Evolutionary conservation across 2,113 vertebrate genomes (phyloP).

Genomic region (Sinocyclocheilus maitianheensis): DNA sequence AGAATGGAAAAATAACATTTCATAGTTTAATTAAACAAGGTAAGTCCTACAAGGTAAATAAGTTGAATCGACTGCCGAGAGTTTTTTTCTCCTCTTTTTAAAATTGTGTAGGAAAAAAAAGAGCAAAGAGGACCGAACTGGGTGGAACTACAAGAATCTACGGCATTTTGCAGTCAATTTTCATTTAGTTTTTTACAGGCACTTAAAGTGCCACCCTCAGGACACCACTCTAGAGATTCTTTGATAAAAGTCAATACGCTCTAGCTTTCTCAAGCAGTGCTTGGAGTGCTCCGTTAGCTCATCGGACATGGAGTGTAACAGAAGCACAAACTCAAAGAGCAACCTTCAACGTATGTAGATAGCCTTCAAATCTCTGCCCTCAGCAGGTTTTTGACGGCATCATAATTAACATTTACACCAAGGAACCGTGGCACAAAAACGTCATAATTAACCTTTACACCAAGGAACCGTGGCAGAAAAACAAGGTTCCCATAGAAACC

Average conservation of each 20-base stretch:
- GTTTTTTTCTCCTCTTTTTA: no score
- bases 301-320: conserved; percentile 27
- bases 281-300: conserved; percentile 39
- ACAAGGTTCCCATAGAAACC: conserved; percentile 67
- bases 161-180: background rate
- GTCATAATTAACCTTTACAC: conserved; percentile 77
- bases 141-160: background rate
- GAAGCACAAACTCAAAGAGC: background rate
- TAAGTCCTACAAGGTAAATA: conserved; percentile 26
- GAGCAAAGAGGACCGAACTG: background rate
- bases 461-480: conserved; percentile 61
- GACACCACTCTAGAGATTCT: conserved; percentile 21
- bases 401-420: conserved; percentile 77
- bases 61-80: background rate
- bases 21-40: conserved; percentile 21
- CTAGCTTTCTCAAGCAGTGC: conserved; percentile 31
- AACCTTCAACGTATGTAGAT: conserved; percentile 38
- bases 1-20: conserved; percentile 13
- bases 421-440: conserved; percentile 61
- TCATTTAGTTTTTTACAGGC: background rate
- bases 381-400: conserved; percentile 43
- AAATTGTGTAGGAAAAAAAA: background rate
- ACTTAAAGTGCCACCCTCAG: conserved; percentile 36
- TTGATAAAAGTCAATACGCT: conserved; percentile 30
- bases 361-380: conserved; percentile 59